Percentiles rank a stretch among this genome's conserved stretches.
phyloP scores from a whole-genome alignment of 2,113 vertebrate species.

The Colinus virginianus region DNA sequence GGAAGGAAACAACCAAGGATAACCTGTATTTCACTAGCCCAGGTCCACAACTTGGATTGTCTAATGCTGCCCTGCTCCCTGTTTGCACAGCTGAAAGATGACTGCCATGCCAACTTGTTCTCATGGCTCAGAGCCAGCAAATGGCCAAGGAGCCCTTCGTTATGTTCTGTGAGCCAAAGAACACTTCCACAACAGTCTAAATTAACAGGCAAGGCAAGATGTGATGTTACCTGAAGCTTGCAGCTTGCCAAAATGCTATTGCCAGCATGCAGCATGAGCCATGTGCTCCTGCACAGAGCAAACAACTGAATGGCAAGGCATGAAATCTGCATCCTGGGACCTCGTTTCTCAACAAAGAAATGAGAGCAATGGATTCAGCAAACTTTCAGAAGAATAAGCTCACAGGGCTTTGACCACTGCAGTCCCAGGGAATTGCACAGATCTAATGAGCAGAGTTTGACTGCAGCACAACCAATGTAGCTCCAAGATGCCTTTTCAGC shows the following conservation, averaged over 20 bases:
- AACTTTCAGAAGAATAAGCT: not conserved
- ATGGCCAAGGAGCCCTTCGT: not conserved
- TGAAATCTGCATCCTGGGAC: not conserved
- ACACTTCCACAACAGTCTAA: fast-evolving
- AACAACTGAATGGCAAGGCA: not conserved
- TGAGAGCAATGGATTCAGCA: not conserved
- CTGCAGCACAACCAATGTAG: not conserved
- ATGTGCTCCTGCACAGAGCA: fast-evolving
- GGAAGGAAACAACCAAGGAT: not conserved
- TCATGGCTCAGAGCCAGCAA: not conserved
- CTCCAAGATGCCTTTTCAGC: not conserved
- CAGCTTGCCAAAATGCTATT: not conserved
- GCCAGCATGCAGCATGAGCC: not conserved
- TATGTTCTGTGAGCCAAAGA: not conserved
- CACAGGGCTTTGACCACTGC: not conserved
- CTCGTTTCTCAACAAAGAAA: not conserved
- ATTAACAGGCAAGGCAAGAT: not conserved
- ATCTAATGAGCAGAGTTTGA: not conserved
- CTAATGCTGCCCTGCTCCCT: not conserved
- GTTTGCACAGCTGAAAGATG: not conserved
- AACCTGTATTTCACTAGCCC: not conserved
- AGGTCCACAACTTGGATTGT: not conserved
- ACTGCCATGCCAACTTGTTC: not conserved
- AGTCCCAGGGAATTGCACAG: not conserved
- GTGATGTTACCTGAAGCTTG: not conserved